Percentiles rank a stretch among this genome's conserved stretches.
phyloP scores from a whole-genome alignment of 1,140 invertebrate genomes.

The Pseudomyrmex cubaensis region DNA sequence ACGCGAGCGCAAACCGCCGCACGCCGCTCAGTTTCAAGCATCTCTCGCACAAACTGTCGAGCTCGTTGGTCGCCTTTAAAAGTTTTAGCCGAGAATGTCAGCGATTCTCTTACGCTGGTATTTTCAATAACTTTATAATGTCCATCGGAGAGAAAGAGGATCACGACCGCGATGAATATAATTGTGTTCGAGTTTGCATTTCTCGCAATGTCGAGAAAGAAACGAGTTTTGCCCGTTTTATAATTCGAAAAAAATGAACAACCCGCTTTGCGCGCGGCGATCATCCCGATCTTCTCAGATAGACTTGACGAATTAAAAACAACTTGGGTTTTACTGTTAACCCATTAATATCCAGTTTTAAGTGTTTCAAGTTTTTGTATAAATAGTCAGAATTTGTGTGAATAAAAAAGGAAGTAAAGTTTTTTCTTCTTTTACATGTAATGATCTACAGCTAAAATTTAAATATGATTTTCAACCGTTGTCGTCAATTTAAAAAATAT shows the following conservation, averaged over 20 bases:
- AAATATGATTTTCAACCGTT: no score
- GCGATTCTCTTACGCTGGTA: conserved; percentile 16
- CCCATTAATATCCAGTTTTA: no score
- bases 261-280: background rate
- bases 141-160: conserved; percentile 11
- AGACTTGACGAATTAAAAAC: background rate
- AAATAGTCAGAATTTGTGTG: no score
- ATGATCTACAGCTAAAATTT: no score
- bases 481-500: no score
- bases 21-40: conserved; percentile 34
- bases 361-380: no score
- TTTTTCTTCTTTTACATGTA: no score
- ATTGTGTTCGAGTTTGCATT: conserved; percentile 53
- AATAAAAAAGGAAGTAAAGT: no score
- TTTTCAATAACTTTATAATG: conserved; percentile 62
- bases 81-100: conserved; percentile 46
- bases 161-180: conserved; percentile 45
- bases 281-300: background rate
- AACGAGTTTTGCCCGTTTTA: background rate
- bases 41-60: conserved; percentile 42
- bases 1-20: conserved; percentile 33
- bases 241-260: conserved; percentile 3
- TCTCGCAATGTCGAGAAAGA: conserved; percentile 21
- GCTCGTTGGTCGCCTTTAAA: conserved; percentile 54
- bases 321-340: no score